These are phyloP conservation scores for Hesperophylax magnus DNA, from an alignment of 1,140 invertebrate species.

Conservation along the genomic window DNA sequence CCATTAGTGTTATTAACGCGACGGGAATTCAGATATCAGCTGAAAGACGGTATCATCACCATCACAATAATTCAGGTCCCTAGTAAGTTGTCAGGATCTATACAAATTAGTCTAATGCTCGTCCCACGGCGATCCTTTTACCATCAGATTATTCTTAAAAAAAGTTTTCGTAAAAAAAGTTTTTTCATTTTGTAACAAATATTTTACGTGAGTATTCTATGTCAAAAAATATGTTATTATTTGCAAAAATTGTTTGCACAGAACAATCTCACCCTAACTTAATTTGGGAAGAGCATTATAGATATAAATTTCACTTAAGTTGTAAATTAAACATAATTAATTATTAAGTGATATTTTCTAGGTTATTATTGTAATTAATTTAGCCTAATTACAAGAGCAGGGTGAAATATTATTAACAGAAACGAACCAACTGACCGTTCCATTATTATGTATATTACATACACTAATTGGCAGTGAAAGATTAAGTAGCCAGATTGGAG, in stretches of 20 bases:
- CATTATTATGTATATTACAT: conserved; percentile 1
- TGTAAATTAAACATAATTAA: conserved; percentile 53
- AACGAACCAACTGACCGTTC: conserved; percentile 1
- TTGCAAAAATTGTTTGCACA: conserved; percentile 42
- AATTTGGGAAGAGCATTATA: conserved; percentile 51
- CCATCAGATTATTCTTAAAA: conserved; percentile 25
- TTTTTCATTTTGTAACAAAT: conserved; percentile 43
- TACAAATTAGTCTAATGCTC: conserved; percentile 44
- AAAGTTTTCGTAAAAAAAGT: conserved; percentile 43
- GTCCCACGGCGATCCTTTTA: conserved; percentile 37
- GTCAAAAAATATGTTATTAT: conserved; percentile 38
- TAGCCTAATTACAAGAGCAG: conserved; percentile 41
- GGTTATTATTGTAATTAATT: conserved; percentile 52
- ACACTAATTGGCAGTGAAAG: conserved; percentile 37
- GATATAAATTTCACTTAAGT: conserved; percentile 50
- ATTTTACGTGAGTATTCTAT: conserved; percentile 33
- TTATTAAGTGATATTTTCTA: conserved; percentile 51
- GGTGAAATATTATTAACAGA: conserved; percentile 20
- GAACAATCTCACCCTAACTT: conserved; percentile 40
- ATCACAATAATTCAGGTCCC: too few species aligned
- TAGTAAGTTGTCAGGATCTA: conserved; percentile 22
- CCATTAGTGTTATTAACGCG: too few species aligned
- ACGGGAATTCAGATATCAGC: too few species aligned
- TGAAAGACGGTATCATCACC: too few species aligned
- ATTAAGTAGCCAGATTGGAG: conserved; percentile 12